Evolutionary conservation across 2,888 invertebrate species (phyloP).

Genomic region (Beris morrisii): DNA sequence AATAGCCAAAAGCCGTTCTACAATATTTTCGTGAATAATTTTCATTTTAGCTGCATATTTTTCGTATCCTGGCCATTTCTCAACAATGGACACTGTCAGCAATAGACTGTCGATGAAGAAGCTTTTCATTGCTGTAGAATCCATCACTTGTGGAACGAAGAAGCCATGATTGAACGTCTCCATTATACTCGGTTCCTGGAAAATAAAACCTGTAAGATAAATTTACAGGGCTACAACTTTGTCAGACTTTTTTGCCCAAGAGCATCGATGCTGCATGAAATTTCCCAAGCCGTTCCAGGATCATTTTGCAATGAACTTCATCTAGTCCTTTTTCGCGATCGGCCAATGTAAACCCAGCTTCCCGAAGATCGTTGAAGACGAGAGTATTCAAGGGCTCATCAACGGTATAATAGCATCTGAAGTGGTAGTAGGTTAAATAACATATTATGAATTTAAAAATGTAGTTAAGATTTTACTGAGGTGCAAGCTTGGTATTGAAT

Average conservation of each 20-base stretch:
- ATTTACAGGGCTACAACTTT: too few relatives aligned
- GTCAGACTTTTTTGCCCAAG: too few relatives aligned
- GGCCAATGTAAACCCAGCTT: constrained; percentile 58
- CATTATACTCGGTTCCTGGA: constrained; percentile 5
- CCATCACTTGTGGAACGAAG: background rate
- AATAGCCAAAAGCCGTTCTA: background rate
- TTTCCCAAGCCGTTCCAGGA: constrained; percentile 58
- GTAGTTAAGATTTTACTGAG: constrained; percentile 30
- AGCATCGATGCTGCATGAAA: constrained; percentile 61
- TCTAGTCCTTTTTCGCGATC: constrained; percentile 60
- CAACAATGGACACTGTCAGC: constrained; percentile 44
- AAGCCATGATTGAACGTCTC: background rate
- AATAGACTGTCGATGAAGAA: constrained; percentile 10
- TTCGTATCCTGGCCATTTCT: constrained; percentile 49
- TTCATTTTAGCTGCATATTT: constrained; percentile 48
- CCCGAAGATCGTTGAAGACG: constrained; percentile 60
- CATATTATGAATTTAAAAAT: background rate
- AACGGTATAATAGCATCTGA: constrained; percentile 10
- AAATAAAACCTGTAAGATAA: too few relatives aligned
- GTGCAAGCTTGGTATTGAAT: constrained; percentile 33
- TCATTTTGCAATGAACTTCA: constrained; percentile 57
- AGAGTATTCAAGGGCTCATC: constrained; percentile 43
- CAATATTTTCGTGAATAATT: constrained; percentile 1
- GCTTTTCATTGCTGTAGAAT: background rate
- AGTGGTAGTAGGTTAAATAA: too few relatives aligned